Evolutionary conservation across 30 jellyfish, hydroid and myxozoan genomes (phyloP).

Genomic region (Morbakka virulenta): DNA sequence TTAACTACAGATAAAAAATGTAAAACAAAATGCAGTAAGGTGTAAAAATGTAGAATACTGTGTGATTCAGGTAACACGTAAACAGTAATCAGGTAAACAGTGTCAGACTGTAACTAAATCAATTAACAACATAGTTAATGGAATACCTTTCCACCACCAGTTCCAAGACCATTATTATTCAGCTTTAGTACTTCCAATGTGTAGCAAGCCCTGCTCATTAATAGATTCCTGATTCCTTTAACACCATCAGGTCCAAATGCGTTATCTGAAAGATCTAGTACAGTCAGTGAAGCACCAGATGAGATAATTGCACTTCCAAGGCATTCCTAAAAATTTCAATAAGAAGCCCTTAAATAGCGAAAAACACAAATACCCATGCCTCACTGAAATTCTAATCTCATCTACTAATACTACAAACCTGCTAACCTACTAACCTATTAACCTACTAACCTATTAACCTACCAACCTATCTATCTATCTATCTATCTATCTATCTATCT

Average conservation of each 20-base stretch:
- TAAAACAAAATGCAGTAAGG: too few species aligned
- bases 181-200: conserved; percentile 58
- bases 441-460: too few species aligned
- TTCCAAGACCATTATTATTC: conserved; percentile 93
- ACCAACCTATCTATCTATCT: too few species aligned
- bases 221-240: conserved; percentile 72
- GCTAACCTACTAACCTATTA: too few species aligned
- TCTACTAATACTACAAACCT: too few species aligned
- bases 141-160: conserved; percentile 94
- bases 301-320: conserved; percentile 78
- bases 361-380: neutral
- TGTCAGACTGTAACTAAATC: neutral
- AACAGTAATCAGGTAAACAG: too few species aligned
- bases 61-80: too few species aligned
- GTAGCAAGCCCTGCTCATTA: conserved; percentile 76
- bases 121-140: neutral
- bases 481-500: too few species aligned
- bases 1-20: too few species aligned
- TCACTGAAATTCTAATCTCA: neutral
- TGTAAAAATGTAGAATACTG: too few species aligned
- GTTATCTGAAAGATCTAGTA: conserved; percentile 86
- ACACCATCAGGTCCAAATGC: conserved; percentile 99
- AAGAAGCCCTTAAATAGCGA: neutral
- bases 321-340: conserved; percentile 27
- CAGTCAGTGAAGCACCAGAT: conserved; percentile 82